Base-by-base conservation (phyloP, 2,797 vertebrate species). In the Pipistrellus pygmaeus region DNA sequence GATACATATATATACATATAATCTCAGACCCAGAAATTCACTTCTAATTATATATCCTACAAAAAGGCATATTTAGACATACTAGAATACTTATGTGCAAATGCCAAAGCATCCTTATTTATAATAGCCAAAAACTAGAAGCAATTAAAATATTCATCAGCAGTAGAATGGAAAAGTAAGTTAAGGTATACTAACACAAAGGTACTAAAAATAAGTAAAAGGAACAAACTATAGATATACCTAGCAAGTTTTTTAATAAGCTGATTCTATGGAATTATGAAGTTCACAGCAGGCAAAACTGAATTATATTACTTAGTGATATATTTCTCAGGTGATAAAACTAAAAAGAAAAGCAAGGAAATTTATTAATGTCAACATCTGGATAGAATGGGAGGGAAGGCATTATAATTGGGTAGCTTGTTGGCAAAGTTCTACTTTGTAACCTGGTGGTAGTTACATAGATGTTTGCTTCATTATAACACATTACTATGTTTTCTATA, bases 131-230 rank as follows among this genome's bases (percentile, higher is more conserved):
- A 57, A 93, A 93, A 35, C n/a, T 72, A 35, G 21, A 91, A 73
- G n/a, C 41, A 91, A 44, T 53, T 38, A 77, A 94, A 88, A n/a
- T 84, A 10, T 68, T 71, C 44, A 76, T 53, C 25, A 64, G 18
- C 15, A 96, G 55, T 60, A 91, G 44, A 90, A 83, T 72, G 7
- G 48, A 81, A 95, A 95, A 66, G 38, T 75, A 94, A 88, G 69
- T 27, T 78, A 88, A 93, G 5, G 0, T 71, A 3, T 83, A 94
- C 77, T 87, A 12, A 82, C 75, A 69, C 1, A 92, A 23, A 46
- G 9, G 7, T 89, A 64, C 55, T 77, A 86, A 77, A 3, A 86
- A 18, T 9, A 72, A 75, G 21, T 89, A 66, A 94, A 81, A 78
- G 60, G 5, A 87, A 85, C 78, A 11, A 73, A 85, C 30, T 81